Evolutionary conservation across 92 coral and sea anemone genomes (phyloP).

Genomic region (Actinernus sp.): DNA sequence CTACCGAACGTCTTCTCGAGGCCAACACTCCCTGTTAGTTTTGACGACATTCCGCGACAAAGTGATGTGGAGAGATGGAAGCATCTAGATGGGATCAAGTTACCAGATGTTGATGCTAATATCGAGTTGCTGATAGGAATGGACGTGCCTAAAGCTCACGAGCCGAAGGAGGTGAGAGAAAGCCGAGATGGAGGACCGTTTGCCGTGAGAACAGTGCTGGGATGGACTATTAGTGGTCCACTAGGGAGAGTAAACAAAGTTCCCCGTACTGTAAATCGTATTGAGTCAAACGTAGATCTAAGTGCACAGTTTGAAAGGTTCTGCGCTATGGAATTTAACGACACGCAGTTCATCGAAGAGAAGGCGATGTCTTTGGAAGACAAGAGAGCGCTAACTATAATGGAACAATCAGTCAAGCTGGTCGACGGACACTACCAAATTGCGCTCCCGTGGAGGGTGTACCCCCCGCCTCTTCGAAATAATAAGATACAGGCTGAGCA

Average conservation of each 20-base stretch:
- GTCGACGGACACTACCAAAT: conserved; percentile 63
- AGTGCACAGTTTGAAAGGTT: conserved; percentile 47
- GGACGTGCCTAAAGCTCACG: conserved; percentile 51
- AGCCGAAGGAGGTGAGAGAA: conserved; percentile 52
- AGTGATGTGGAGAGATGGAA: conserved; percentile 54
- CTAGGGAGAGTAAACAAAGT: conserved; percentile 42
- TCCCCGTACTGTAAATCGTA: conserved; percentile 19
- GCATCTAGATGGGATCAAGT: conserved; percentile 22
- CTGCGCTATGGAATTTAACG: conserved; percentile 69
- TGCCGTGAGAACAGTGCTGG: conserved; percentile 57
- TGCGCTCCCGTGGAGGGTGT: conserved; percentile 68
- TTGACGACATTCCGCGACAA: conserved; percentile 34
- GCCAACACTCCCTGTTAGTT: conserved; percentile 42
- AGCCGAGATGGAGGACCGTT: conserved; percentile 64
- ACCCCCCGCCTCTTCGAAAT: conserved; percentile 55
- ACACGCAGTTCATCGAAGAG: conserved; percentile 32
- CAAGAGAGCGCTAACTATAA: conserved; percentile 48
- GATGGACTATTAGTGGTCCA: conserved; percentile 80
- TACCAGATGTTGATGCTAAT: conserved; percentile 36
- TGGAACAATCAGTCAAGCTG: conserved; percentile 50
- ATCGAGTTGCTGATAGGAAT: conserved; percentile 61
- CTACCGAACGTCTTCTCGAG: conserved; percentile 46
- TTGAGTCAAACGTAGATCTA: conserved; percentile 17
- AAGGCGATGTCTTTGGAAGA: conserved; percentile 53
- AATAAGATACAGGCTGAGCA: conserved; percentile 52